A percentile compares a stretch with the other conserved stretches of the same genome.
Conservation (phyloP, 2,888 invertebrate species). For the Lasioglossum vierecki region DNA sequence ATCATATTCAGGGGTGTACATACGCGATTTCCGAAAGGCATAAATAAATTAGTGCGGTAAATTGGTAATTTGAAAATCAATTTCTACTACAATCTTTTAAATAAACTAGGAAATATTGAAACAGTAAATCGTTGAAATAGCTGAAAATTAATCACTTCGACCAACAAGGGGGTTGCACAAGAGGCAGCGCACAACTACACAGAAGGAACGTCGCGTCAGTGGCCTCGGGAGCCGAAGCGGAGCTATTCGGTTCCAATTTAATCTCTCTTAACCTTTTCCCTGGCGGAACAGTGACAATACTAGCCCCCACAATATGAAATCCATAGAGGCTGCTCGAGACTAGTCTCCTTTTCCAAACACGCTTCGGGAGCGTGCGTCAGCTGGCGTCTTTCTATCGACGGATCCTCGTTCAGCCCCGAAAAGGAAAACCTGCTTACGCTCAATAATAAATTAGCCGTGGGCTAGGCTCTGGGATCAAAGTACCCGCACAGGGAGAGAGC, state of each 20-base stretch:
- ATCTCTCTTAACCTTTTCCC: background rate
- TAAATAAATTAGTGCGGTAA: background rate
- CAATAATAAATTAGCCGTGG: conserved; percentile 68
- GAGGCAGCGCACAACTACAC: background rate
- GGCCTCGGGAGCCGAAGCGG: background rate
- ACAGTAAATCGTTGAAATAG: background rate
- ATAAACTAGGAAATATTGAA: background rate
- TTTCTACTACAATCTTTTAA: too few relatives aligned
- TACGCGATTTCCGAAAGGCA: too few relatives aligned
- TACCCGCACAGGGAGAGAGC: conserved; percentile 43
- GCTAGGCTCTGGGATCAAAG: conserved; percentile 49
- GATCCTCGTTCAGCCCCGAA: conserved; percentile 35
- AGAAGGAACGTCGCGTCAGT: background rate
- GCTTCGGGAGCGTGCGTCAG: background rate
- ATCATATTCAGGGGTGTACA: background rate
- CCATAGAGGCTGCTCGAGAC: background rate
- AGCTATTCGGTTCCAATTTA: background rate
- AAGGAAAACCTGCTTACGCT: conserved; percentile 60
- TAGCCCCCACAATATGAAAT: background rate
- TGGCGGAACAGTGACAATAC: background rate
- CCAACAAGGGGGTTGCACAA: background rate
- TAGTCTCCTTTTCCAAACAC: background rate
- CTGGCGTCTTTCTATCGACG: conserved; percentile 29
- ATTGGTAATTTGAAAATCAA: too few relatives aligned
- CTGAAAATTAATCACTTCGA: background rate